These are phyloP conservation scores for Chironomus tentans DNA, from an alignment of 2,888 invertebrate genomes.

Conservation along the genomic window DNA sequence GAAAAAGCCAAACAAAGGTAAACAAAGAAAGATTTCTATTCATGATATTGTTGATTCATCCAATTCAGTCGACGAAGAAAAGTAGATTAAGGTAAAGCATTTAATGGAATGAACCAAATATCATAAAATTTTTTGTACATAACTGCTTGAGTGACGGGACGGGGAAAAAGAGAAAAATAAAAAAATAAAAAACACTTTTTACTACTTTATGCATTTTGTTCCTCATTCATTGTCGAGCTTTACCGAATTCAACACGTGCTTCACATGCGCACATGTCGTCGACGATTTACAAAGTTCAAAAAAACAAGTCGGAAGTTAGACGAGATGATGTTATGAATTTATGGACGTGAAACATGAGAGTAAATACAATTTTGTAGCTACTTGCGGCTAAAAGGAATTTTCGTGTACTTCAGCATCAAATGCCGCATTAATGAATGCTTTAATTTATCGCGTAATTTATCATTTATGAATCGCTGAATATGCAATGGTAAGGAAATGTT, in stretches of 20 bases:
- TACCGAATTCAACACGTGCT: not conserved
- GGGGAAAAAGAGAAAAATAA: not conserved
- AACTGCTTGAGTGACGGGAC: not conserved
- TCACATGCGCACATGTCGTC: not conserved
- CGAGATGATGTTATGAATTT: too few relatives aligned
- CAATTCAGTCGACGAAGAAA: not conserved
- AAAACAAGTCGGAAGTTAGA: not conserved
- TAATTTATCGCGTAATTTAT: not conserved
- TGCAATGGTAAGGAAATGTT: not conserved
- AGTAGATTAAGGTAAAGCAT: conserved; percentile 18
- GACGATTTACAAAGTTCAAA: not conserved
- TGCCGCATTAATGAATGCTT: too few relatives aligned
- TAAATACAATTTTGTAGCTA: too few relatives aligned
- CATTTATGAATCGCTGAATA: not conserved
- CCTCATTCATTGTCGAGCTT: not conserved
- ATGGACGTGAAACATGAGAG: too few relatives aligned
- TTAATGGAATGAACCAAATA: conserved; percentile 18
- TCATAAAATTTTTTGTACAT: not conserved
- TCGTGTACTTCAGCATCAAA: too few relatives aligned
- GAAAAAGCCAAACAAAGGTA: conserved; percentile 7
- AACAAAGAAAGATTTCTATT: conserved; percentile 5
- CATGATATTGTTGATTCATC: conserved; percentile 4
- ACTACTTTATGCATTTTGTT: not conserved
- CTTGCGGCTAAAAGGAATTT: too few relatives aligned
- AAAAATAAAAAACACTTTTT: not conserved